Evolutionary conservation across 2,797 vertebrate genomes (phyloP), one percentile per base, ranked within the genome.

Genomic region (Melanotaenia boesemani): DNA sequence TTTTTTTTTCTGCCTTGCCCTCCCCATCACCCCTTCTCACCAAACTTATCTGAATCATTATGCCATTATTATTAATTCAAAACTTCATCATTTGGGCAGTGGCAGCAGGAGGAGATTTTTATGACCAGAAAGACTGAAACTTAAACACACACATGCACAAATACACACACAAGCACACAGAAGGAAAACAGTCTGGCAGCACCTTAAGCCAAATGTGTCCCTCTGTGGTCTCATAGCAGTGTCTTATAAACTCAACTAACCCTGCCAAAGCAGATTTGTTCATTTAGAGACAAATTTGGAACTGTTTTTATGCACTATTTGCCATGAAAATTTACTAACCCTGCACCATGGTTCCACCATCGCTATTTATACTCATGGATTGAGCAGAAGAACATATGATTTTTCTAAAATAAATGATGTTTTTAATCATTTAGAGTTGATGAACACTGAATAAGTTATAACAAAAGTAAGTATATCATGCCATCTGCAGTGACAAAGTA

Each of bases 201-300:
- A 82, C 61, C 77, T 56, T 75, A 54, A 82, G 80, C 85, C 89
- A 86, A 82, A 68, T 46, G n/a, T 79, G 54, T 80, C 70, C 76
- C 82, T 83, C 71, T 70, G 81, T 82, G 81, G 82, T 82, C 70
- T 84, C 78, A 63, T 68, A 74, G 68, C 52, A 64, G 74, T 44
- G 80, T 82, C 84, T 88, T 77, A 79, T 63, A 80, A 88, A 86
- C 79, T 58, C 66, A 81, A 83, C 83, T 76, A 66, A 65, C 64
- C 70, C 73, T 83, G 86, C 85, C 88, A 91, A 84, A 72, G 71
- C 76, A 82, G 46, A 88, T 89, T 86, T 88, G 79, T 80, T 88
- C 77, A 83, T 81, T 89, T 80, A 81, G 77, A 67, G 77, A 81
- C 52, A 82, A 70, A 87, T 84, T 79, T 79, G 58, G 67, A 80